Conservation (phyloP, 37 sponge, comb jelly and placozoan species). For the Aplysina aerophoba region DNA sequence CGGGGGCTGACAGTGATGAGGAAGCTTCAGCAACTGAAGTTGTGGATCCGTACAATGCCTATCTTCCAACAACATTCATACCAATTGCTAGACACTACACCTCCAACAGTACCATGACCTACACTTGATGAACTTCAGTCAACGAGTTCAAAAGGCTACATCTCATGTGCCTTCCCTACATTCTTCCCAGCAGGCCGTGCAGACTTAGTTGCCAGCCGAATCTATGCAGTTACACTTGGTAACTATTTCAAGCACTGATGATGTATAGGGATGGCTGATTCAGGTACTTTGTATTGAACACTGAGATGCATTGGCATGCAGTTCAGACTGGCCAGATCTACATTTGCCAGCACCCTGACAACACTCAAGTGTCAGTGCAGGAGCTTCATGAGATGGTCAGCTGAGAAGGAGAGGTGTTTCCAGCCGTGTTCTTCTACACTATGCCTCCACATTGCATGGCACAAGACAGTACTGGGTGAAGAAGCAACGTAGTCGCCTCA, state of each 20-base stretch:
- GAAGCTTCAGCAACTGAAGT: background rate
- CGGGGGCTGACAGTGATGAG: too few species aligned
- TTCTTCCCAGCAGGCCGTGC: background rate
- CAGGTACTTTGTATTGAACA: slow-evolving; percentile 21
- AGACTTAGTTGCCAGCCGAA: background rate
- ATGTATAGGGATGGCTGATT: slow-evolving; percentile 7
- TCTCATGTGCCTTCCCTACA: slow-evolving; percentile 14
- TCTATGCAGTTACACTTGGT: background rate
- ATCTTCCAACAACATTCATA: background rate
- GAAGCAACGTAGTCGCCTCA: slow-evolving; percentile 47
- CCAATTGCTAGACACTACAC: too few species aligned
- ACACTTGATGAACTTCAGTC: background rate
- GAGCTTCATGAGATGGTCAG: slow-evolving; percentile 58
- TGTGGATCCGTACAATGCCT: background rate
- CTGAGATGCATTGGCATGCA: slow-evolving; percentile 22
- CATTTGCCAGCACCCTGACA: slow-evolving; percentile 28
- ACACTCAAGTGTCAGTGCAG: slow-evolving; percentile 32
- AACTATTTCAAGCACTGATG: slow-evolving; percentile 17
- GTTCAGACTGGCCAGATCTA: slow-evolving; percentile 22
- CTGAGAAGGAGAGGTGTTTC: slow-evolving; percentile 30
- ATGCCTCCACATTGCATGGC: slow-evolving; percentile 41
- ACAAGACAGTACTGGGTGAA: slow-evolving; percentile 56
- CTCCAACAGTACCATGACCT: slow-evolving; percentile 30
- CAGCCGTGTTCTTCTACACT: slow-evolving; percentile 50
- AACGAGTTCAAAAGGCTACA: slow-evolving; percentile 24